Base-by-base conservation (phyloP, 1,140 invertebrate genomes). In the Calephelis nemesis region DNA sequence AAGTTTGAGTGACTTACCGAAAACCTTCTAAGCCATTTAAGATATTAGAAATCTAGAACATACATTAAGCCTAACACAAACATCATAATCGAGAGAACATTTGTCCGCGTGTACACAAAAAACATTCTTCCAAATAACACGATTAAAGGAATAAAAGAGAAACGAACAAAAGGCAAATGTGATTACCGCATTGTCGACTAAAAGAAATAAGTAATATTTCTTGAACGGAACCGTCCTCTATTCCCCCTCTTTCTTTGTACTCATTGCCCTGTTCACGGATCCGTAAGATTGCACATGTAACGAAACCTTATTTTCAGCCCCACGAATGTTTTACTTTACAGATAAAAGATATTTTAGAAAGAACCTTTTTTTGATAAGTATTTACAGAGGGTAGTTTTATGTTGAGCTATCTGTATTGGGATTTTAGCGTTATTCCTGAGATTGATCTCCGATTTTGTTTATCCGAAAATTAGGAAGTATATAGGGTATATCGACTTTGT, bases 161-260 rank as follows among this genome's bases (percentile, higher is more conserved):
- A 85, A 83, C 78, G 83, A 84, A 91, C 85, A 85, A 88, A 30
- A 83, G 87, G 85, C 81, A 84, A 87, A 91, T 91, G 88, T 91
- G 85, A 91, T 91, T 91, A 91, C 85, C 79, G 84, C 78, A 77
- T 81, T 84, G 83, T 82, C 85, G 82, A 77, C 83, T 81, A 76
- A 85, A 78, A 85, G 83, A 88, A 90, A 89, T 89, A 89, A 88
- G 82, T 87, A 86, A 89, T 90, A 89, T 90, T 89, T 88, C 84
- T 88, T 85, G 76, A 67, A 64, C 65, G 62, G 62, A 62, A 68
- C 54, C 54, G 30, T 60, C 54, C 11, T 68, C 67, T 77, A 69
- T 72, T 67, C 64, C 66, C 69, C 70, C 74, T 71, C 54, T 74
- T 68, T 69, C 70, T 73, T 67, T 69, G 69, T 70, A 71, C 70